phyloP scores from a whole-genome alignment of 64 coral and sea anemone genomes.

The Actinia equina region DNA sequence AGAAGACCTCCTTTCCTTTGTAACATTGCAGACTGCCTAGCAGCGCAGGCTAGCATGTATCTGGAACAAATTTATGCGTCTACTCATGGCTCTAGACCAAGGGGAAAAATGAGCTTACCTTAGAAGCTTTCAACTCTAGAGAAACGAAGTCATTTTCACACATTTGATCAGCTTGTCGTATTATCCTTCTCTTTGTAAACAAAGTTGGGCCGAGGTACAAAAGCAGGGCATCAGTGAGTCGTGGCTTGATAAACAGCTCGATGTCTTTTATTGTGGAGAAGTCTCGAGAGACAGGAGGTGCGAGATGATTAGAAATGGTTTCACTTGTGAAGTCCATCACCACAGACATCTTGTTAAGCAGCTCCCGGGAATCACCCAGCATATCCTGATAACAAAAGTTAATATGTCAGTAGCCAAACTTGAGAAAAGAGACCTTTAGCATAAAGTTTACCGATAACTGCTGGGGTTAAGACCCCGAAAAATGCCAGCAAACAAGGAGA shows the following conservation, averaged over 20 bases:
- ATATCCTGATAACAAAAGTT: background rate
- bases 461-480: no score
- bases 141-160: constrained; percentile 19
- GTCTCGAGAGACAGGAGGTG: constrained; percentile 3
- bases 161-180: constrained; percentile 5
- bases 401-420: background rate
- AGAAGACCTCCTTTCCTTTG: no score
- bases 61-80: no score
- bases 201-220: constrained; percentile 27
- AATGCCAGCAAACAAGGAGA: no score
- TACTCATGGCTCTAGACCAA: background rate
- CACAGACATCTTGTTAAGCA: constrained; percentile 21
- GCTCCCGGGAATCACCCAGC: constrained; percentile 20
- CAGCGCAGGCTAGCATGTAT: no score
- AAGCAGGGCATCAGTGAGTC: constrained; percentile 32
- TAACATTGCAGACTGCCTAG: no score
- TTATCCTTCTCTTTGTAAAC: background rate
- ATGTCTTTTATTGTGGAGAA: constrained; percentile 4
- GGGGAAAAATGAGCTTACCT: background rate
- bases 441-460: no score
- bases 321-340: constrained; percentile 34
- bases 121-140: constrained; percentile 18
- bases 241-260: constrained; percentile 38
- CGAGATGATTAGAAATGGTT: constrained; percentile 14
- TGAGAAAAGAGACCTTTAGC: no score